phyloP scores from a whole-genome alignment of 2,113 vertebrate genomes.

The Pelmatolapia mariae region DNA sequence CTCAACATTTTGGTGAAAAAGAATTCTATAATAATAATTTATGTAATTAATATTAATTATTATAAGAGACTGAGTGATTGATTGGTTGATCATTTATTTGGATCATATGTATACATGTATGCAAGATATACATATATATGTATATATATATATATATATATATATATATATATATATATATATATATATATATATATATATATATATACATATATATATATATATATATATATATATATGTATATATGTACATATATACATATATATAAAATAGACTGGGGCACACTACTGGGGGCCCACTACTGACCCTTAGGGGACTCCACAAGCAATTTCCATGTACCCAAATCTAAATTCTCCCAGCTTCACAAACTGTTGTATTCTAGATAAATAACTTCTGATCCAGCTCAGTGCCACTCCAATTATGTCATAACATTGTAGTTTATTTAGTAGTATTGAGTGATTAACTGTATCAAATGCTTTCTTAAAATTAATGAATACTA shows the following conservation, averaged over 20 bases:
- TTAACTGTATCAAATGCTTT: not conserved
- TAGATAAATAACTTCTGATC: not conserved
- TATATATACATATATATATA: not conserved
- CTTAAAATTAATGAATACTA: not conserved
- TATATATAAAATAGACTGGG: not conserved
- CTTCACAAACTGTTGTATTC: not conserved
- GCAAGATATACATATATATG: not conserved
- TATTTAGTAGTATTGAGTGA: not conserved
- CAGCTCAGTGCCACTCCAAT: not conserved
- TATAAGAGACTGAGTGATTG: not conserved
- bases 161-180: no score
- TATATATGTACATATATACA: not conserved
- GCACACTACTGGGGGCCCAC: not conserved
- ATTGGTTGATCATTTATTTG: not conserved
- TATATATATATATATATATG: not conserved
- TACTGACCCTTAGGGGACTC: not conserved
- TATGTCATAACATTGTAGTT: not conserved
- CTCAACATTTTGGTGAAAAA: not conserved
- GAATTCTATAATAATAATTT: not conserved
- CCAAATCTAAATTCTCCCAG: not conserved
- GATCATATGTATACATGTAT: not conserved
- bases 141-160: no score
- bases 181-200: not conserved
- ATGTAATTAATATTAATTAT: not conserved
- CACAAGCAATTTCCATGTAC: not conserved